These are phyloP conservation scores for Chlorops oryzae DNA, from an alignment of 1,140 invertebrate genomes.

Conservation along the genomic window DNA sequence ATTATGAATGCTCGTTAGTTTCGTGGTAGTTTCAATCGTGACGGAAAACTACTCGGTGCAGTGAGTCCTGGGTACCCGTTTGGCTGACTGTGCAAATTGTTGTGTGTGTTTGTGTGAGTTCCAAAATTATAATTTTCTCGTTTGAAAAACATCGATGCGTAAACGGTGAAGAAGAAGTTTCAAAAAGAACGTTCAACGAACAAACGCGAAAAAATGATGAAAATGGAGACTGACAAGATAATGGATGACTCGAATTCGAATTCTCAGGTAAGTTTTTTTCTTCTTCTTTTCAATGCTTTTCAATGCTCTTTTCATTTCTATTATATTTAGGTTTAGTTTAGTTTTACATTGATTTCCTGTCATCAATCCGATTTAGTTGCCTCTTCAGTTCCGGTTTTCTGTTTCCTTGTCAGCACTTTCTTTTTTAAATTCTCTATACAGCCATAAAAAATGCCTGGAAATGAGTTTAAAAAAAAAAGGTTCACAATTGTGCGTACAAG, in stretches of 20 bases:
- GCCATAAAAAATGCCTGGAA: no score
- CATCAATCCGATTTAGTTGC: constrained; percentile 10
- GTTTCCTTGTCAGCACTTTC: background rate
- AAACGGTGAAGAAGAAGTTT: no score
- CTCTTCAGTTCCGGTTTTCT: constrained; percentile 5
- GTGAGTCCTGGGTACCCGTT: no score
- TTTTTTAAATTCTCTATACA: background rate
- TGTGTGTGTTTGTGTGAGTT: constrained; percentile 18
- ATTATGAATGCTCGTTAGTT: no score
- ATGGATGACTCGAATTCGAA: constrained; percentile 50
- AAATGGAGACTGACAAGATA: constrained; percentile 54
- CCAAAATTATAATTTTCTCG: no score
- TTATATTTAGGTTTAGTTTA: constrained; percentile 6
- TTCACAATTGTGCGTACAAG: no score
- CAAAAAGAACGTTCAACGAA: background rate
- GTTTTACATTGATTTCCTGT: constrained; percentile 4
- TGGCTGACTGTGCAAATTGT: no score
- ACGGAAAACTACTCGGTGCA: no score
- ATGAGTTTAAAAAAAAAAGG: no score
- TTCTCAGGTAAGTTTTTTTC: constrained; percentile 41
- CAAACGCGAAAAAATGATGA: constrained; percentile 38
- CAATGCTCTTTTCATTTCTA: constrained; percentile 3
- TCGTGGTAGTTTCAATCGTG: no score
- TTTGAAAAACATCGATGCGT: no score
- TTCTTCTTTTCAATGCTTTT: constrained; percentile 3